Evolutionary conservation across 2,888 invertebrate species (phyloP).

Genomic region (Cancer borealis): DNA sequence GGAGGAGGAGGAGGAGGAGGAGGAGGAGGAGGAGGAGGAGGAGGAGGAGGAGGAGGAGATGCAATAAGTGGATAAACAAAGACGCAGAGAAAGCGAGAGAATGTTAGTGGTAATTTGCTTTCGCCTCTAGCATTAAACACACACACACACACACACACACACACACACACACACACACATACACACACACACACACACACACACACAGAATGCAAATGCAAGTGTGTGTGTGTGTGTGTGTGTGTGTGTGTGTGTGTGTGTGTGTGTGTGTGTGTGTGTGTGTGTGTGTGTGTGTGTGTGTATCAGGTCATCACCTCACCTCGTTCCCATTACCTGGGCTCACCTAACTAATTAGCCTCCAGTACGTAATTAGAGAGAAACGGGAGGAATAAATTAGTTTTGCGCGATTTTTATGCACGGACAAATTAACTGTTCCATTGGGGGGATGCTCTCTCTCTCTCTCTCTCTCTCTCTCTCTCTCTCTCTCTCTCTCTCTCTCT

Average conservation of each 20-base stretch:
- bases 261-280: not conserved
- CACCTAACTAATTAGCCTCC: not conserved
- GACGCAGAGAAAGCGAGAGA: not conserved
- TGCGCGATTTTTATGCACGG: not conserved
- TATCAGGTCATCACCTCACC: not conserved
- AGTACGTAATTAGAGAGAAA: not conserved
- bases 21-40: constrained; percentile 11
- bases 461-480: constrained; percentile 54
- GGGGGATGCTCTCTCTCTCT: constrained; percentile 9
- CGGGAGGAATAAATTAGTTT: not conserved
- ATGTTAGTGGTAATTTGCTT: not conserved
- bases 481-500: constrained; percentile 55
- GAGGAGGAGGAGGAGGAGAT: not conserved
- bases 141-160: constrained; percentile 48
- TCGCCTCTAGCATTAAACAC: not conserved
- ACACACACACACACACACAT: constrained; percentile 9
- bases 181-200: constrained; percentile 46
- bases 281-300: not conserved
- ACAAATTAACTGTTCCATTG: not conserved
- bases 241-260: not conserved
- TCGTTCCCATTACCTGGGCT: not conserved
- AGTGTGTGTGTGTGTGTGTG: not conserved
- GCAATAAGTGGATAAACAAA: not conserved
- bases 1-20: not conserved
- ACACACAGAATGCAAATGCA: not conserved